Base-by-base conservation (phyloP, 2,113 vertebrate genomes). In the Chaetops frenatus region DNA sequence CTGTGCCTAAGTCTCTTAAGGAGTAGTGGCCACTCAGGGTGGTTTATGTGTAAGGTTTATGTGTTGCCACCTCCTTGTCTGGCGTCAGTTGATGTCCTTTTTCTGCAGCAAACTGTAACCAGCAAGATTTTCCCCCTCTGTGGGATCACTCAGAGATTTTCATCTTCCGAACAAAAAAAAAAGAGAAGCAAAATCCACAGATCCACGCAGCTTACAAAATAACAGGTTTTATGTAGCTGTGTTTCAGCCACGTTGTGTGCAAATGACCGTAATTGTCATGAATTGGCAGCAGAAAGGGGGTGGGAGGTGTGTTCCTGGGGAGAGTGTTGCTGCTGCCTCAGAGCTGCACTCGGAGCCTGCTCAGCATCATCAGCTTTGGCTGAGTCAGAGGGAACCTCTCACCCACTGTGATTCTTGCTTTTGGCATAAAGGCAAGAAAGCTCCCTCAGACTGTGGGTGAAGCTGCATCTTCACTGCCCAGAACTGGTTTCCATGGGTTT, bases 311-410 rank as follows among this genome's bases (percentile, higher is more conserved):
- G 60, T 28, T 92, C 5, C 73, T 54, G 57, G 69, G 51, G 65
- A 60, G 58, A 27, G 57, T 27, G 1, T 10, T 67, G 27, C 86
- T 81, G 76, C 65, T 58, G 84, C 89, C 72, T 84, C 17, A 1
- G 23, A 50, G 76, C 76, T 90, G 66, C 73, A 18, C n/a, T 8
- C 36, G 8, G 38, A 65, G 86, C 58, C 86, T 86, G 50, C 71
- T 93, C 76, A 83, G n/a, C 76, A 88, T 60, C 80, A 56, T 18
- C 94, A 88, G 90, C 64, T 64, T 60, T 51, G 83, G 81, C 81
- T 97, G 94, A 95, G 57, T 95, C 94, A 94, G 24, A 87, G 86
- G 69, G 89, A 86, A 48, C 77, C 61, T 97, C 92, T 96, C 91
- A 81, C 45, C 86, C 4, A 2, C 20, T 14, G 40, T 74, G 20